Conservation (phyloP, 35 echinoderm and acorn worm species). For the Anneissia japonica region DNA sequence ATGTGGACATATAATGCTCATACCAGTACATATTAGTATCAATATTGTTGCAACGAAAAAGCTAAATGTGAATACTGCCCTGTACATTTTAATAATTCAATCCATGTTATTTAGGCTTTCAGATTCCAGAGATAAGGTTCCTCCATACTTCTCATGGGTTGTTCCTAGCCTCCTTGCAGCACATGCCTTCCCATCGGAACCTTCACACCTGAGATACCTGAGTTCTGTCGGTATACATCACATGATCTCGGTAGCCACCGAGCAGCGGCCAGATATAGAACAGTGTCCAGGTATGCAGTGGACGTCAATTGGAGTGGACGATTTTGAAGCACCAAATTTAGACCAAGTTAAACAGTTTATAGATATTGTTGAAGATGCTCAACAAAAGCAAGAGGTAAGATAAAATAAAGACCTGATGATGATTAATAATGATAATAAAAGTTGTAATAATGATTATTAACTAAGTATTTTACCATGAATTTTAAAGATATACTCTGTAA, state of each 20-base stretch:
- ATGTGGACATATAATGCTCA: too few relatives aligned
- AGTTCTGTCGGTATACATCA: slow-evolving; percentile 44
- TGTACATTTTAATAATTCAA: too few relatives aligned
- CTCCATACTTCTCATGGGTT: slow-evolving; percentile 64
- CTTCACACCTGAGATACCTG: slow-evolving; percentile 37
- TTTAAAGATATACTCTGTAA: background rate
- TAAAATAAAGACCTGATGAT: background rate
- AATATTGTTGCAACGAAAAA: too few relatives aligned
- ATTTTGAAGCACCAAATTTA: slow-evolving; percentile 50
- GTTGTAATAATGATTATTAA: background rate
- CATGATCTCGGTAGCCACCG: slow-evolving; percentile 29
- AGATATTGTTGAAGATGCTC: slow-evolving; percentile 24
- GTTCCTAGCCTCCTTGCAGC: slow-evolving; percentile 42
- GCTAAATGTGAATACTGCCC: too few relatives aligned
- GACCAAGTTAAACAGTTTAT: slow-evolving; percentile 52
- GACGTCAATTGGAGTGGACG: slow-evolving; percentile 34
- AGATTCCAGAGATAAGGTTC: background rate
- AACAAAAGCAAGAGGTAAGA: slow-evolving; percentile 40
- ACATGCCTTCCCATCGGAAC: slow-evolving; percentile 28
- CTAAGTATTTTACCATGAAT: background rate
- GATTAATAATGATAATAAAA: too few relatives aligned
- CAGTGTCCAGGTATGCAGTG: slow-evolving; percentile 19
- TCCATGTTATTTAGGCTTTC: too few relatives aligned
- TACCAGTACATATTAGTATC: too few relatives aligned
- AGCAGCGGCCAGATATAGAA: slow-evolving; percentile 20